Evolutionary conservation across 2,888 invertebrate genomes (phyloP), one percentile per base, ranked within the genome.

Genomic region (Anoncus sp.): DNA sequence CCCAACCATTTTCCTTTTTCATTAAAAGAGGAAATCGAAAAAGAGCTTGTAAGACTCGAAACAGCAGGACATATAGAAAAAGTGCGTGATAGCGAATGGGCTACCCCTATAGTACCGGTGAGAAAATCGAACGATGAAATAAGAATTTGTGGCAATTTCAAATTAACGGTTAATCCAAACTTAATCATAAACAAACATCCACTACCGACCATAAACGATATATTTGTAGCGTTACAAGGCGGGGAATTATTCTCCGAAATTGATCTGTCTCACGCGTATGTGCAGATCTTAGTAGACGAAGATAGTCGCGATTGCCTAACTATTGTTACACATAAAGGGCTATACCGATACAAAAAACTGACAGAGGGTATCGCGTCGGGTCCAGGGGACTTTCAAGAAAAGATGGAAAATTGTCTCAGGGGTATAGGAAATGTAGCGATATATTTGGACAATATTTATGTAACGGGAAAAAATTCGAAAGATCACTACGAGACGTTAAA

Each of bases 61-160:
- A 47, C 79, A 82, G 31, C 74, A 71, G 70, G 82, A 72, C 83
- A 82, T 75, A 24, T 81, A 80, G 60, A 77, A 79, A 55, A 66
- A 20, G 69, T 83, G 47, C 38, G 86, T 14, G 49, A 47, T 22
- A 85, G 85, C 18, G 84, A 87, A 57, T 88, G 87, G 86, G 87
- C 85, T 12, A 87, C 88, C 10, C 87, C 88, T 3, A 83, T 87
- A 24, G 88, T 88, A 0, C 83, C 84, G 5, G 85, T 88, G 12
- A 59, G 77, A 7, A 88, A 88, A 78, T 75, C 77, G 16, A 74
- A 84, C 53, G 80, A 79, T 3, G 31, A 51, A 5, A 78, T 89
- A 2, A 71, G 86, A 24, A 74, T 84, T 35, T 84, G 84, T 66
- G 82, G 82, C 0, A 76, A 84, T 71, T 86, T 84, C 49, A 85